A percentile compares a stretch with the other conserved stretches of the same genome.
phyloP scores from a whole-genome alignment of 30 jellyfish, hydroid and myxozoan species.

The Turritopsis rubra region DNA sequence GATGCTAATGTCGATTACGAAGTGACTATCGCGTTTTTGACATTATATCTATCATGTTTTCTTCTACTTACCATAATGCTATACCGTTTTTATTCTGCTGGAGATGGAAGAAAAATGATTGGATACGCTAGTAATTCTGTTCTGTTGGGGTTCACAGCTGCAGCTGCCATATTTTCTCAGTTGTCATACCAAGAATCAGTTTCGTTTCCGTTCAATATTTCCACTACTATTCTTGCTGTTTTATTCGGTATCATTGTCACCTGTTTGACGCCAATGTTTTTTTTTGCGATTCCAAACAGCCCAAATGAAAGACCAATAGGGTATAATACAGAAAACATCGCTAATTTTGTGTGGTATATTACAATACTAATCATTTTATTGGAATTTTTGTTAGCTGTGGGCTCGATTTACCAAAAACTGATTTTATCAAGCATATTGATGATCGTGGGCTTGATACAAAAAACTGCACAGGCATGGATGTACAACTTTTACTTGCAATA shows the following conservation, averaged over 20 bases:
- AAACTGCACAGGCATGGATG: constrained; percentile 1
- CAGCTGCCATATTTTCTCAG: not conserved
- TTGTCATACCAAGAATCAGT: constrained; percentile 1
- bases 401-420: not conserved
- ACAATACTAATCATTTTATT: not conserved
- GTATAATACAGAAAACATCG: not conserved
- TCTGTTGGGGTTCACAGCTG: not conserved
- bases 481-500: not conserved
- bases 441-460: not conserved
- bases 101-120: not conserved
- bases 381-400: not conserved
- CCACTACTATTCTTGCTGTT: not conserved
- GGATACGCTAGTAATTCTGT: not conserved
- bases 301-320: not conserved
- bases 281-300: not conserved
- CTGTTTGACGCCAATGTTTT: not conserved
- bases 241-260: not conserved
- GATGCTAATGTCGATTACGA: not conserved
- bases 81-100: not conserved
- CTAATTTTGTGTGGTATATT: not conserved
- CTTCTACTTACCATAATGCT: not conserved
- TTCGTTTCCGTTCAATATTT: not conserved
- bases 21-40: not conserved
- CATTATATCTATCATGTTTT: not conserved
- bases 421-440: not conserved